These are phyloP conservation scores for Dynastes tityus DNA, from an alignment of 2,888 invertebrate genomes.

Conservation along the genomic window DNA sequence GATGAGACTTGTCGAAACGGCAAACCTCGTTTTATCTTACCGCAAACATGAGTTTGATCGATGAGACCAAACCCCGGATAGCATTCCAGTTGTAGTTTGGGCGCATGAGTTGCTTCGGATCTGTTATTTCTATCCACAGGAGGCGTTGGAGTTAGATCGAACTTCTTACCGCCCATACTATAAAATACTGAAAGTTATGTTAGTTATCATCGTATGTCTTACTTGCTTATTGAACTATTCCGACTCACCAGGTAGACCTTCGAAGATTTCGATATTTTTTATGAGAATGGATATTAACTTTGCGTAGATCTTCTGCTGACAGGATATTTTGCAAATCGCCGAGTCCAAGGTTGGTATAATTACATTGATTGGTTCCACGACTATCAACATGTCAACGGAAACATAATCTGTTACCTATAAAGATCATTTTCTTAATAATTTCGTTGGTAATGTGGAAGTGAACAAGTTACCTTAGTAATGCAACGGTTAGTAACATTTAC, in stretches of 20 bases:
- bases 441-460: conserved; percentile 53
- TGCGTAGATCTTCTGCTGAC: conserved; percentile 65
- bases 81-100: conserved; percentile 65
- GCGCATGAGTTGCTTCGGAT: conserved; percentile 58
- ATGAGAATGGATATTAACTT: conserved; percentile 64
- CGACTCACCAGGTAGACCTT: conserved; percentile 65
- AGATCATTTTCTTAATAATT: not conserved
- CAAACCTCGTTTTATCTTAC: conserved; percentile 59
- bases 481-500: conserved; percentile 65
- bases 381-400: conserved; percentile 63
- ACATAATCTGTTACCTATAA: conserved; percentile 56
- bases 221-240: conserved; percentile 6
- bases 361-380: conserved; percentile 61
- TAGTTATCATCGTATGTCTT: conserved; percentile 44
- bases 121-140: conserved; percentile 38
- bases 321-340: conserved; percentile 64
- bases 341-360: conserved; percentile 62
- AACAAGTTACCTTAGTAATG: conserved; percentile 59
- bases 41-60: conserved; percentile 65
- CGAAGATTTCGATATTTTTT: conserved; percentile 65
- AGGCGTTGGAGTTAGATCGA: conserved; percentile 46
- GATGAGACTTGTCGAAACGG: not conserved
- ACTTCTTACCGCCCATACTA: conserved; percentile 54
- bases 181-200: conserved; percentile 58
- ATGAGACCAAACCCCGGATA: conserved; percentile 67